Evolutionary conservation across 2,113 vertebrate species (phyloP).

Genomic region (Nycticebus coucang): DNA sequence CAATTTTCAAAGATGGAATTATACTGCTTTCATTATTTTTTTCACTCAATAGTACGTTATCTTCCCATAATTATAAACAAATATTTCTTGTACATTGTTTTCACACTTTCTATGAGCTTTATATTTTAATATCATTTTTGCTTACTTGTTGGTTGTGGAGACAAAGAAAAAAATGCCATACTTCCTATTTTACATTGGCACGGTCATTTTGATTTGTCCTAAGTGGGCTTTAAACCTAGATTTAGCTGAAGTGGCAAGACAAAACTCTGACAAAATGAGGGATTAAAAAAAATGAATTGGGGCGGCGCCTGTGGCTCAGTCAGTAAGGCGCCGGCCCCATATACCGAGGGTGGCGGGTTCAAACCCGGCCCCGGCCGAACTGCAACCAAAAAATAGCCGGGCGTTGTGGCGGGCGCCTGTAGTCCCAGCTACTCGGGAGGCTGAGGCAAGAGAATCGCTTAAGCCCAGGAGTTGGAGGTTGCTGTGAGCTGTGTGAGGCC

Average conservation of each 20-base stretch:
- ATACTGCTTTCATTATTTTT: background rate
- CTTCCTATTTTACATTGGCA: background rate
- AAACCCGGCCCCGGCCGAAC: no score
- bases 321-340: no score
- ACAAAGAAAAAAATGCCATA: background rate
- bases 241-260: background rate
- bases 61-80: constrained; percentile 11
- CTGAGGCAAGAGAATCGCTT: no score
- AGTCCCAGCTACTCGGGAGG: no score
- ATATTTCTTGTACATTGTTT: background rate
- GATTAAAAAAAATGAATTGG: background rate
- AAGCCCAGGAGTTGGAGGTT: no score
- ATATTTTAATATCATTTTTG: background rate
- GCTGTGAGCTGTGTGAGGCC: no score
- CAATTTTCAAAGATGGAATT: background rate
- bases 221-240: background rate
- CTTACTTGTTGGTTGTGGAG: background rate
- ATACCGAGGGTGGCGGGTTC: no score
- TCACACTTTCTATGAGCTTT: background rate
- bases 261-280: background rate
- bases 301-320: no score
- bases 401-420: no score
- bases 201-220: background rate
- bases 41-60: background rate
- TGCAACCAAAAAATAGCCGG: no score